phyloP scores from a whole-genome alignment of 2,888 invertebrate species.

The Apodemia mormo region DNA sequence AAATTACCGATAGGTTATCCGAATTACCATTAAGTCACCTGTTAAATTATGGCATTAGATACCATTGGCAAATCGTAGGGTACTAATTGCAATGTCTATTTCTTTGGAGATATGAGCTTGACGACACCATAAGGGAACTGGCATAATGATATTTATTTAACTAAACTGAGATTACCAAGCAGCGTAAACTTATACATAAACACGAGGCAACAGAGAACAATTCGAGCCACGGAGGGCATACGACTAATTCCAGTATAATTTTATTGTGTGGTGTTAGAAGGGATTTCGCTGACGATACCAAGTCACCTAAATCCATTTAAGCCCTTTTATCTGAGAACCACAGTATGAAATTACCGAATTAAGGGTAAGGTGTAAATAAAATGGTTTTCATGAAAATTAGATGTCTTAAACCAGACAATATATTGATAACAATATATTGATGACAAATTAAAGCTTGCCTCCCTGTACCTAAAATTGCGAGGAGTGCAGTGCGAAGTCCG shows the following conservation, averaged over 20 bases:
- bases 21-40: too few relatives aligned
- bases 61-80: too few relatives aligned
- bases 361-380: not conserved
- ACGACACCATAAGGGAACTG: too few relatives aligned
- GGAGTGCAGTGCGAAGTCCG: too few relatives aligned
- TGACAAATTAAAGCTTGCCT: too few relatives aligned
- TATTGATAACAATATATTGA: too few relatives aligned
- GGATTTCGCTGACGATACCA: slow-evolving; percentile 5
- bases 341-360: not conserved
- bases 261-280: slow-evolving; percentile 10
- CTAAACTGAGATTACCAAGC: not conserved
- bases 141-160: not conserved
- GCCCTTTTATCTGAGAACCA: not conserved
- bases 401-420: not conserved
- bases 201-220: not conserved
- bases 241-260: slow-evolving; percentile 10
- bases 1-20: too few relatives aligned
- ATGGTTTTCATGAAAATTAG: not conserved
- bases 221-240: not conserved
- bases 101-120: too few relatives aligned
- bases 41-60: too few relatives aligned
- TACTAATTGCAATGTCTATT: too few relatives aligned
- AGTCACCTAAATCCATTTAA: slow-evolving; percentile 1
- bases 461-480: too few relatives aligned
- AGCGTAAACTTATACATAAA: not conserved